Base-by-base conservation (phyloP, 2,113 vertebrate genomes). In the Myodes glareolus region DNA sequence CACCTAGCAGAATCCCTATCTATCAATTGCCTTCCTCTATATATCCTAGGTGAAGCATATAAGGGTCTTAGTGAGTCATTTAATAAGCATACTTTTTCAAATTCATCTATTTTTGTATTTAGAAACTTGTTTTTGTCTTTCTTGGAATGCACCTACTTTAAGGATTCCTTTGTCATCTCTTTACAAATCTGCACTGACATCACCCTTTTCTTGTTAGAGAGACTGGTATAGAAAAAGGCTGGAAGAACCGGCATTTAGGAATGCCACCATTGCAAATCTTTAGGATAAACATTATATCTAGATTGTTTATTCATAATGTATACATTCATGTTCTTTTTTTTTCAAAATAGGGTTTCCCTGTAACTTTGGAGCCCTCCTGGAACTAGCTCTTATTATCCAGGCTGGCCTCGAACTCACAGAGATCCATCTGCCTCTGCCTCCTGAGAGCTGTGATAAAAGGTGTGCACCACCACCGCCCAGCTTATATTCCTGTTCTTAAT, bases 181-280 rank as follows among this genome's bases (percentile, higher is more conserved):
- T 25, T 31, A 67, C 36, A 63, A 27, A 7, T 36, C 8, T 92
- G 1, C 27, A 21, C 9, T 25, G 5, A 55, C 21, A 1, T 10
- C 33, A 50, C 12, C 29, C 14, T 10, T 27, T 14, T 27, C 68
- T 52, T 27, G 2, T 31, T 36, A 19, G 7, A 42, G 14, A 58
- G 65, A 36, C 17, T 13, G 19, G 21, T 31, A 63, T 17, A 50
- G 6, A 29, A 42, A 7, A 11, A 4, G 14, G 3, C 84, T 23
- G 23, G 19, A 67, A 39, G 10, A 88, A 42, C 50, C 17, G 39
- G 33, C 16, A 21, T 11, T 1, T 8, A 36, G 19, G 36, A 39
- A 42, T 2, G 1, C 3, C 27, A 25, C 9, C 39, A 19, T 13
- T 47, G 25, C 3, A 23, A 80, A 7, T n/a, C 4, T 3, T 0